Evolutionary conservation across 2,888 invertebrate genomes (phyloP).

Genomic region (Melinaea menophilus): DNA sequence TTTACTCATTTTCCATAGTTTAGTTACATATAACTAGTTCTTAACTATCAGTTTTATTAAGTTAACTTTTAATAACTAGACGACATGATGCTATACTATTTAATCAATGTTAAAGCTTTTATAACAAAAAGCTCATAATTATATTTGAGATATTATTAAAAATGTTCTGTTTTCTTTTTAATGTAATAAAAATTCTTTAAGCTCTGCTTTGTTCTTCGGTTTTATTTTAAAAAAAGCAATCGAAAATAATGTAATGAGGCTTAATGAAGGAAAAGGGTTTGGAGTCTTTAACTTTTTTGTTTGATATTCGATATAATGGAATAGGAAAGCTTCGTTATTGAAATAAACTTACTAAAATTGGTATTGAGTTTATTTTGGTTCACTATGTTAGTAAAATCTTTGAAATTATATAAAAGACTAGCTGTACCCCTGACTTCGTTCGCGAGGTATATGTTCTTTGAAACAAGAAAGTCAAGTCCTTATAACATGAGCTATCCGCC

Average conservation of each 20-base stretch:
- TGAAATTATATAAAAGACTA: too few species aligned
- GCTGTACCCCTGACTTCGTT: too few species aligned
- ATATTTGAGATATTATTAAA: not conserved
- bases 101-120: not conserved
- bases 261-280: slow-evolving; percentile 3
- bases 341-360: not conserved
- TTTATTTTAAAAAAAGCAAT: not conserved
- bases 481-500: too few species aligned
- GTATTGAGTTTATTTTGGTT: not conserved
- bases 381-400: too few species aligned
- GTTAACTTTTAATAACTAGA: too few species aligned
- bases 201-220: not conserved
- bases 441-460: too few species aligned
- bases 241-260: not conserved
- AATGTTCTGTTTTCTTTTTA: not conserved
- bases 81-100: too few species aligned
- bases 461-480: too few species aligned
- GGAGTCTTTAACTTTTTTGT: not conserved
- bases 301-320: slow-evolving; percentile 5
- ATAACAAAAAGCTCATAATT: not conserved
- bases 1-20: too few species aligned
- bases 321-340: not conserved
- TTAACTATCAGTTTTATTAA: too few species aligned
- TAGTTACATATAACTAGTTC: too few species aligned
- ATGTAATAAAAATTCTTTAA: not conserved